A percentile compares a stretch with the other conserved stretches of the same genome.
Evolutionary conservation across 92 coral and sea anemone species (phyloP).

Genomic region (Actinernus sp.): DNA sequence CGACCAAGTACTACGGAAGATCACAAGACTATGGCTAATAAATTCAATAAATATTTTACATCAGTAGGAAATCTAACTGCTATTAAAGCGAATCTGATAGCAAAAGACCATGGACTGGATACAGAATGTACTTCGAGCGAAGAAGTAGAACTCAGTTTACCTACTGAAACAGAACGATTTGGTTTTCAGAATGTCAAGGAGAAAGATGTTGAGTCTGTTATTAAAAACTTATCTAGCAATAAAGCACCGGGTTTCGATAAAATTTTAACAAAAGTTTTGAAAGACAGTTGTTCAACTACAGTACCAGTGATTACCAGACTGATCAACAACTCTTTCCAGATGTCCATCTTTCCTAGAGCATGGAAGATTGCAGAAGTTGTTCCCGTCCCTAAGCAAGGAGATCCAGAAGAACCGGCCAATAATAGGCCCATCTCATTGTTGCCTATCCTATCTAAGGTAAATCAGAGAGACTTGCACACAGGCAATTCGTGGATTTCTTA

Average conservation of each 20-base stretch:
- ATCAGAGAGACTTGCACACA: conserved; percentile 34
- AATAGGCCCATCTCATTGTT: conserved; percentile 40
- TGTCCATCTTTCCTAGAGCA: conserved; percentile 20
- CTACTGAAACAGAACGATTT: conserved; percentile 26
- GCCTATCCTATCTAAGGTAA: conserved; percentile 38
- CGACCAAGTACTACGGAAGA: conserved; percentile 25
- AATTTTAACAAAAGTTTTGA: conserved; percentile 39
- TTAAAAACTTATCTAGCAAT: neutral
- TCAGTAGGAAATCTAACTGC: conserved; percentile 36
- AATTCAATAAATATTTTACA: conserved; percentile 29
- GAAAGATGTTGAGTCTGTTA: neutral
- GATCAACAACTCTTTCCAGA: conserved; percentile 48
- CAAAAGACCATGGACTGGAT: conserved; percentile 8
- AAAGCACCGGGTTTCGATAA: conserved; percentile 39
- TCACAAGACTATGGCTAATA: conserved; percentile 16
- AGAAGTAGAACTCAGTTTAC: too few relatives aligned
- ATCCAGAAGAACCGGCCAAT: conserved; percentile 58
- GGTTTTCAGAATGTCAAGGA: conserved; percentile 13
- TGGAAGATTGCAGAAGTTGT: conserved; percentile 59
- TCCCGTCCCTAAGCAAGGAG: conserved; percentile 42
- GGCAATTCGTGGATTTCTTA: conserved; percentile 20
- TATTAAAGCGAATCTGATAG: conserved; percentile 23
- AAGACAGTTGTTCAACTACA: conserved; percentile 36
- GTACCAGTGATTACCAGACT: conserved; percentile 42
- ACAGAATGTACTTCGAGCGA: too few relatives aligned